Evolutionary conservation across 2,113 vertebrate genomes (phyloP).

Genomic region (Myanophis thanlyinensis): DNA sequence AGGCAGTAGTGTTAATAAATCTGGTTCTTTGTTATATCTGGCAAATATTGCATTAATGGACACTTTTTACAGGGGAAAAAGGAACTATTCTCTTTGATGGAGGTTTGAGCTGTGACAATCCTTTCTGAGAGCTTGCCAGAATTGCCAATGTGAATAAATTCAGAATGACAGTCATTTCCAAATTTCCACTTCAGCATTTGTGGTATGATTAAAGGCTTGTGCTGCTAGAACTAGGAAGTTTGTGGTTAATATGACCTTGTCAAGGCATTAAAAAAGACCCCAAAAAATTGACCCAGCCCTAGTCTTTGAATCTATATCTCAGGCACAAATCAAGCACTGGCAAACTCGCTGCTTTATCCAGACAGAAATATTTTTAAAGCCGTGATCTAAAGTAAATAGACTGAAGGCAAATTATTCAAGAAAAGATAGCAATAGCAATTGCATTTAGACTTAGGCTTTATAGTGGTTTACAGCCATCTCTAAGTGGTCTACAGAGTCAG

Average conservation of each 20-base stretch:
- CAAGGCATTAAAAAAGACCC: constrained; percentile 10
- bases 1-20: constrained; percentile 32
- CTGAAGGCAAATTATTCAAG: not conserved
- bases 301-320: constrained; percentile 33
- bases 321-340: constrained; percentile 53
- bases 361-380: constrained; percentile 44
- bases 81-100: constrained; percentile 38
- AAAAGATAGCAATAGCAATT: not conserved
- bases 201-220: constrained; percentile 58
- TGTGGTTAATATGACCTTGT: constrained; percentile 48
- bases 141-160: constrained; percentile 32
- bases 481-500: not conserved
- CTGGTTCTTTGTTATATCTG: constrained; percentile 14
- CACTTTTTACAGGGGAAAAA: not conserved
- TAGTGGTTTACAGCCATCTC: not conserved
- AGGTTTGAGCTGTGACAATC: not conserved
- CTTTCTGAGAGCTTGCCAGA: constrained; percentile 33
- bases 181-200: constrained; percentile 49
- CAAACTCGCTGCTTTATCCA: constrained; percentile 52
- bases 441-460: not conserved
- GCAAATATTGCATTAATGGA: not conserved
- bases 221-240: constrained; percentile 57
- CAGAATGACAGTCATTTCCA: constrained; percentile 38
- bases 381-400: not conserved
- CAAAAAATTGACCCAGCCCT: constrained; percentile 16